Evolutionary conservation across 2,888 invertebrate species (phyloP).

Genomic region (Rotaria macrura): DNA sequence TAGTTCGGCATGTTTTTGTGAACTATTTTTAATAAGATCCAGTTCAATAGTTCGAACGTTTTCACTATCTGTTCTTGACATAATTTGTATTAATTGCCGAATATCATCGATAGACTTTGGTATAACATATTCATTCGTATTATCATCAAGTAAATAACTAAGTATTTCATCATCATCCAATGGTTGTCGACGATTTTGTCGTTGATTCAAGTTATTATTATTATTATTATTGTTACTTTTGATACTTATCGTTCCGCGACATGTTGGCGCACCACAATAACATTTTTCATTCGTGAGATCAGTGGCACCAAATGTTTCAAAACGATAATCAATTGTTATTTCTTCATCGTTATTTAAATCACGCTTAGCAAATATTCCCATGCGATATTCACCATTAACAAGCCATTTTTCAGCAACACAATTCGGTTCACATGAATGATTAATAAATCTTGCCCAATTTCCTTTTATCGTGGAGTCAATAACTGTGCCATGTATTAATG

Average conservation of each 20-base stretch:
- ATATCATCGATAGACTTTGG: not conserved
- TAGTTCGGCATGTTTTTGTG: not conserved
- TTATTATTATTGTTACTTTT: not conserved
- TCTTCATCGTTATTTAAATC: conserved; percentile 76
- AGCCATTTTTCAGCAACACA: conserved; percentile 86
- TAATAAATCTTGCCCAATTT: conserved; percentile 89
- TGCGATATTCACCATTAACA: conserved; percentile 64
- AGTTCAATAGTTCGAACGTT: not conserved
- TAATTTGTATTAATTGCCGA: not conserved
- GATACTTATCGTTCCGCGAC: conserved; percentile 22
- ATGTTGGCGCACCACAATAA: conserved; percentile 31
- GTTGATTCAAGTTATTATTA: not conserved
- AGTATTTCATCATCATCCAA: conserved; percentile 1
- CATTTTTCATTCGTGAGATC: conserved; percentile 28
- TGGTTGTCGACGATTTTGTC: not conserved
- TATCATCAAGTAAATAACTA: not conserved
- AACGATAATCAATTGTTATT: conserved; percentile 95
- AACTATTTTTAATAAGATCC: not conserved
- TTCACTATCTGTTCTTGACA: not conserved
- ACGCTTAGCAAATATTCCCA: conserved; percentile 86
- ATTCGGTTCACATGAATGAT: conserved; percentile 97
- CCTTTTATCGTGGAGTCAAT: conserved; percentile 94
- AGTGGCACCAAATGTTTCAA: conserved; percentile 77
- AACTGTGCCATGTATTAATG: conserved; percentile 75
- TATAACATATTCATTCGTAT: not conserved